These are phyloP conservation scores for Larimichthys polyactis DNA, from an alignment of 2,113 vertebrate genomes.

Conservation along the genomic window DNA sequence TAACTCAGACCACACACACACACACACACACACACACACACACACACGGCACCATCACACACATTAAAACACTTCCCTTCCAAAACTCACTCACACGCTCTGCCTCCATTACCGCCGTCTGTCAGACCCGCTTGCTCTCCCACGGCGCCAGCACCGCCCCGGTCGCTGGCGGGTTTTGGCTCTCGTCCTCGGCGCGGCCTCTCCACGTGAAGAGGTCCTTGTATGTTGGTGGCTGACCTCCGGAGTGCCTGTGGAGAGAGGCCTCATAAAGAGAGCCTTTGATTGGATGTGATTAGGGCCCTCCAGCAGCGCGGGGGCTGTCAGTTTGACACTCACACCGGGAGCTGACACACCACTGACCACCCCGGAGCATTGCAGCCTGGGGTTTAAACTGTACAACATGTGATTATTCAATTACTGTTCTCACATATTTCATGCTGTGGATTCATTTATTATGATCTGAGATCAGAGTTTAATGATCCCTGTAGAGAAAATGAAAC, in stretches of 20 bases:
- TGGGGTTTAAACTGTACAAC: background rate
- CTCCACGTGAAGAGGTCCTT: conserved; percentile 61
- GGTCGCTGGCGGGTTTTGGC: conserved; percentile 11
- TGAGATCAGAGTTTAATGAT: conserved; percentile 1
- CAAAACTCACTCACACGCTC: conserved; percentile 16
- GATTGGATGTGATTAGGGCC: conserved; percentile 49
- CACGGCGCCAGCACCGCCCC: background rate
- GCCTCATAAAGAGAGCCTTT: conserved; percentile 63
- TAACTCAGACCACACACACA: conserved; percentile 36
- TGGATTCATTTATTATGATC: conserved; percentile 11
- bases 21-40: too few species aligned
- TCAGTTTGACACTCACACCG: conserved; percentile 25
- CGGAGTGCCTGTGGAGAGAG: conserved; percentile 27
- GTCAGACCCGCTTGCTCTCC: conserved; percentile 1
- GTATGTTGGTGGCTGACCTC: conserved; percentile 53
- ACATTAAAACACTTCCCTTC: conserved; percentile 32
- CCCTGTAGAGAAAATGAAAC: conserved; percentile 40
- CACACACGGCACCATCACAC: background rate
- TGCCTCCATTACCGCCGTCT: conserved; percentile 9
- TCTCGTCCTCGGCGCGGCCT: background rate
- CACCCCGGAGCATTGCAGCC: conserved; percentile 28
- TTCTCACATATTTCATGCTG: background rate
- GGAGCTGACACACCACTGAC: conserved; percentile 10
- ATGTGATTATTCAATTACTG: conserved; percentile 5
- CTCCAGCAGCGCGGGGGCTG: conserved; percentile 17